A percentile compares a stretch with the other conserved stretches of the same genome.
These are phyloP conservation scores for Leptoteleia sp. DNA, from an alignment of 1,140 invertebrate species.

Conservation along the genomic window DNA sequence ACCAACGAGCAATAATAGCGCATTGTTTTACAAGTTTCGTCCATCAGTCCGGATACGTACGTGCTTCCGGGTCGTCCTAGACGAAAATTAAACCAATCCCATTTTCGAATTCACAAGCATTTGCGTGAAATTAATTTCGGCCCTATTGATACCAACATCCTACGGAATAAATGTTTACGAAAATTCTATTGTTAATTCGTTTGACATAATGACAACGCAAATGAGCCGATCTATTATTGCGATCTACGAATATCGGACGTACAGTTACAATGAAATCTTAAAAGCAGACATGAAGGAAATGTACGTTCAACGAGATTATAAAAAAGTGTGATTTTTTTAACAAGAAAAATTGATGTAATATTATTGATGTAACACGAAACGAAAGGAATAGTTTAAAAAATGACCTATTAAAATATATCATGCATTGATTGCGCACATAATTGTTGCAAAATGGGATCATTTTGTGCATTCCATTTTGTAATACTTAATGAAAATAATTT, in stretches of 20 bases:
- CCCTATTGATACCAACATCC: slow-evolving; percentile 22
- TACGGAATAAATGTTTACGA: slow-evolving; percentile 43
- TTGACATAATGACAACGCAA: slow-evolving; percentile 23
- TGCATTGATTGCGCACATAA: not conserved
- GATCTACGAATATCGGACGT: too few relatives aligned
- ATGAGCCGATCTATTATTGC: slow-evolving; percentile 16
- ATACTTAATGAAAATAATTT: slow-evolving; percentile 30
- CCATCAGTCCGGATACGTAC: slow-evolving; percentile 56
- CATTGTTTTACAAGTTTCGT: slow-evolving; percentile 76
- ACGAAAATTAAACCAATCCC: slow-evolving; percentile 15
- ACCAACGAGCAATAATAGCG: slow-evolving; percentile 68
- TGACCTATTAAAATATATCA: too few relatives aligned
- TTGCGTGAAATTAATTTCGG: slow-evolving; percentile 25
- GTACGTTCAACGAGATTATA: too few relatives aligned
- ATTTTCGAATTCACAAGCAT: slow-evolving; percentile 30
- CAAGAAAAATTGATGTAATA: too few relatives aligned
- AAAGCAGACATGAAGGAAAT: too few relatives aligned
- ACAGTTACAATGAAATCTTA: not conserved
- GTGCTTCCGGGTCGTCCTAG: slow-evolving; percentile 52
- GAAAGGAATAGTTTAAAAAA: too few relatives aligned
- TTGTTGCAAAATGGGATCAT: not conserved
- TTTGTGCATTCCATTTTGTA: slow-evolving; percentile 15
- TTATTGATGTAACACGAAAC: too few relatives aligned
- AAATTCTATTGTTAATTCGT: slow-evolving; percentile 21
- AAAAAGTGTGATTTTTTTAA: too few relatives aligned